A percentile compares a stretch with the other conserved stretches of the same genome.
Evolutionary conservation across 1,140 invertebrate species (phyloP).

Genomic region (Aphelenchoides avenae): DNA sequence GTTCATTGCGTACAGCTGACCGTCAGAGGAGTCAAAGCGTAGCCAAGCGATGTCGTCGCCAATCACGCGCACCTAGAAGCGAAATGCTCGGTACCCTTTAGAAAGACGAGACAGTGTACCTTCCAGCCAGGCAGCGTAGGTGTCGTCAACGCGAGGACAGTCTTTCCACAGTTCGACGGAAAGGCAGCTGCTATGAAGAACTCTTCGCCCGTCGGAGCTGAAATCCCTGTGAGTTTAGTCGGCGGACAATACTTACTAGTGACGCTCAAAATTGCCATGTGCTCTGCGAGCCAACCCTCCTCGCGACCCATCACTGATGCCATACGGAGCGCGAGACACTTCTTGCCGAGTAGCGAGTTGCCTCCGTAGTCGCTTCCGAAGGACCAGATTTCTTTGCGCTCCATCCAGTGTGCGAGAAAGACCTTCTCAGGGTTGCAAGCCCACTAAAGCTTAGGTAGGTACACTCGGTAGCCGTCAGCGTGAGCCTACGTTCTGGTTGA

Average conservation of each 20-base stretch:
- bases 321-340: slow-evolving; percentile 90
- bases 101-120: slow-evolving; percentile 62
- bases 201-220: slow-evolving; percentile 69
- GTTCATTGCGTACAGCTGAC: slow-evolving; percentile 86
- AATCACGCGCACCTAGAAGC: slow-evolving; percentile 3
- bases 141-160: slow-evolving; percentile 92
- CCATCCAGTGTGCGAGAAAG: slow-evolving; percentile 73
- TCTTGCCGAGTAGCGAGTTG: slow-evolving; percentile 93
- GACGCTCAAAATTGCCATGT: slow-evolving; percentile 67
- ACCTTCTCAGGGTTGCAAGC: slow-evolving; percentile 88
- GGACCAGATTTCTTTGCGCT: slow-evolving; percentile 74
- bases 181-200: slow-evolving; percentile 89
- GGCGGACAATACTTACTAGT: neutral
- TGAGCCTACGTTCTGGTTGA: neutral
- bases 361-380: slow-evolving; percentile 80
- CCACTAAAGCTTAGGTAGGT: slow-evolving; percentile 67
- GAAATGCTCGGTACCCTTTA: neutral
- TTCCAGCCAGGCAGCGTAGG: slow-evolving; percentile 85
- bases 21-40: slow-evolving; percentile 79
- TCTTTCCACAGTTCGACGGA: slow-evolving; percentile 94
- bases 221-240: slow-evolving; percentile 72
- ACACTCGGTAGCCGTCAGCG: neutral
- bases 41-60: slow-evolving; percentile 68
- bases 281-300: slow-evolving; percentile 95
- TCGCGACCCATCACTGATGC: slow-evolving; percentile 83